These are phyloP conservation scores for Geopemphigus sp. DNA, from an alignment of 1,140 invertebrate genomes.

Conservation along the genomic window DNA sequence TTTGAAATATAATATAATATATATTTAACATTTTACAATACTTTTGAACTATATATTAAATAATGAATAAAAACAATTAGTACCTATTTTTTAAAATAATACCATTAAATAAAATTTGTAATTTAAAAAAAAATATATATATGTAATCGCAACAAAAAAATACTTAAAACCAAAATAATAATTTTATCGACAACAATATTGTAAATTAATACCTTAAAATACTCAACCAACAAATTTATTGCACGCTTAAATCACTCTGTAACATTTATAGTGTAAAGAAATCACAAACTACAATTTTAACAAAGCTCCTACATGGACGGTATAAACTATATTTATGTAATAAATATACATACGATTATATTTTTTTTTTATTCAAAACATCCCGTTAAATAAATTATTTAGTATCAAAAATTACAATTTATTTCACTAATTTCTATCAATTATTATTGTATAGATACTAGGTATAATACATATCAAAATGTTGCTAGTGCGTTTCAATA, in stretches of 20 bases:
- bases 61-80: conserved; percentile 37
- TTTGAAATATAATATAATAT: not conserved
- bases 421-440: not conserved
- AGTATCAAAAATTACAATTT: not conserved
- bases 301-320: conserved; percentile 28
- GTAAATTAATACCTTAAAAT: conserved; percentile 15
- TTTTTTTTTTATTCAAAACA: conserved; percentile 6
- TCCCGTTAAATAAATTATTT: not conserved
- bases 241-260: conserved; percentile 16
- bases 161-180: not conserved
- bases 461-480: too few species aligned
- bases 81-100: not conserved
- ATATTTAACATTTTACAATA: conserved; percentile 32
- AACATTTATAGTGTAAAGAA: not conserved
- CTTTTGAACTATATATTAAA: conserved; percentile 31
- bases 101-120: conserved; percentile 25
- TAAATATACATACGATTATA: not conserved
- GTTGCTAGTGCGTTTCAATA: not conserved
- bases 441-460: too few species aligned
- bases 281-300: conserved; percentile 3
- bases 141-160: conserved; percentile 28
- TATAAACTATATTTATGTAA: conserved; percentile 8
- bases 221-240: conserved; percentile 27
- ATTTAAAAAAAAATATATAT: not conserved
- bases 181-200: conserved; percentile 23